These are phyloP conservation scores for Embiotoca jacksoni DNA, from an alignment of 2,113 vertebrate species.

Conservation along the genomic window DNA sequence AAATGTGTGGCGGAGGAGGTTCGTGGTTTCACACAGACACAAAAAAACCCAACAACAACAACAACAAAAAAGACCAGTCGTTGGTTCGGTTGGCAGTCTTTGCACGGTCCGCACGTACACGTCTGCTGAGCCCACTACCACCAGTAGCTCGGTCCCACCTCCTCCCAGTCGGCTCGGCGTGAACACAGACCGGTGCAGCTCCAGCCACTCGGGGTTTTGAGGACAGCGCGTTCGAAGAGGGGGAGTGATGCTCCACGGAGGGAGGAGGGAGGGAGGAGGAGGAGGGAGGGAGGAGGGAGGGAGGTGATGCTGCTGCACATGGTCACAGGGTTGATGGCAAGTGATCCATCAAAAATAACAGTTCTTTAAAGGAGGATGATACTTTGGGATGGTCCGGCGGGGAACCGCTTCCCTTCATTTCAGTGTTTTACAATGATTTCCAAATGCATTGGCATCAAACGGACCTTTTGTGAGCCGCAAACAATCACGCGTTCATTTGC, in stretches of 20 bases:
- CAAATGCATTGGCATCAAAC: too few relatives aligned
- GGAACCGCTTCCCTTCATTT: too few relatives aligned
- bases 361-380: too few relatives aligned
- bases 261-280: not conserved
- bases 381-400: too few relatives aligned
- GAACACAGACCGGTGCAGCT: slow-evolving; percentile 24
- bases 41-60: not conserved
- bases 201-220: slow-evolving; percentile 35
- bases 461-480: too few relatives aligned
- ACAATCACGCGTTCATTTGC: too few relatives aligned
- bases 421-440: too few relatives aligned
- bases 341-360: slow-evolving; percentile 6
- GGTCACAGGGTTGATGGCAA: slow-evolving; percentile 59
- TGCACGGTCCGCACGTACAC: slow-evolving; percentile 63
- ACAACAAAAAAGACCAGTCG: not conserved
- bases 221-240: slow-evolving; percentile 39
- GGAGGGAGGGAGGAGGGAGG: not conserved
- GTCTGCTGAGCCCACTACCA: slow-evolving; percentile 41
- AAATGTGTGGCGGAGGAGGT: not conserved
- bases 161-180: slow-evolving; percentile 43
- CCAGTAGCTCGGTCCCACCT: slow-evolving; percentile 53
- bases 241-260: slow-evolving; percentile 61
- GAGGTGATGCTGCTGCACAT: slow-evolving; percentile 44
- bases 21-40: not conserved
- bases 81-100: slow-evolving; percentile 5